phyloP scores from a whole-genome alignment of 2,113 vertebrate species.

The Bolborhynchus lineola region DNA sequence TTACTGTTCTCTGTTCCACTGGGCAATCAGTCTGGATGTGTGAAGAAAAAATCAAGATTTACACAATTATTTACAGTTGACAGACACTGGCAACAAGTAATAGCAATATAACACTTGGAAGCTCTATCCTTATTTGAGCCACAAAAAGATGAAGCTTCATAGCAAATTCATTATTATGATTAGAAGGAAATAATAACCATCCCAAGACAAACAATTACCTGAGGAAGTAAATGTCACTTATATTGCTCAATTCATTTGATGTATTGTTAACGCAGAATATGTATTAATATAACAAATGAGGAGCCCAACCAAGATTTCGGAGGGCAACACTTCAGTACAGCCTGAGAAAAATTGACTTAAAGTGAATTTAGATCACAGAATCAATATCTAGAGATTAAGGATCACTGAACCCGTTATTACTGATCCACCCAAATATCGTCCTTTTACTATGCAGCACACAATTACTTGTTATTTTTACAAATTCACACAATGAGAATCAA shows the following conservation, averaged over 20 bases:
- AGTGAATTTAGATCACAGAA: conserved; percentile 69
- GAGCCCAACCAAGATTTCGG: neutral
- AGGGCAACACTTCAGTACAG: neutral
- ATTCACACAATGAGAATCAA: conserved; percentile 39
- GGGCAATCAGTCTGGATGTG: conserved; percentile 28
- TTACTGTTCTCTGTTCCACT: conserved; percentile 53
- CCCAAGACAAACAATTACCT: conserved; percentile 6
- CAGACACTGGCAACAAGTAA: conserved; percentile 50
- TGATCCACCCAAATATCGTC: conserved; percentile 41
- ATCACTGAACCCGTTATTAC: conserved; percentile 68
- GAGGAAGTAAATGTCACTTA: neutral
- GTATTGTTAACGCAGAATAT: neutral
- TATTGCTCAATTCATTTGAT: neutral
- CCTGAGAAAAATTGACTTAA: conserved; percentile 66
- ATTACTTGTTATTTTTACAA: conserved; percentile 46
- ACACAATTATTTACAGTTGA: conserved; percentile 63
- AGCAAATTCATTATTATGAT: conserved; percentile 39
- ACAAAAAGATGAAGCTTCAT: conserved; percentile 45
- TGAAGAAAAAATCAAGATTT: conserved; percentile 40
- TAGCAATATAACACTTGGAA: conserved; percentile 25
- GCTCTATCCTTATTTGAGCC: neutral
- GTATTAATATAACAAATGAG: conserved; percentile 10
- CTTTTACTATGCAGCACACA: conserved; percentile 32
- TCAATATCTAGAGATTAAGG: conserved; percentile 61
- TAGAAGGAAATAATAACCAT: conserved; percentile 8